Conservation (phyloP, 2,888 invertebrate genomes). For the Melanophora roralis region DNA sequence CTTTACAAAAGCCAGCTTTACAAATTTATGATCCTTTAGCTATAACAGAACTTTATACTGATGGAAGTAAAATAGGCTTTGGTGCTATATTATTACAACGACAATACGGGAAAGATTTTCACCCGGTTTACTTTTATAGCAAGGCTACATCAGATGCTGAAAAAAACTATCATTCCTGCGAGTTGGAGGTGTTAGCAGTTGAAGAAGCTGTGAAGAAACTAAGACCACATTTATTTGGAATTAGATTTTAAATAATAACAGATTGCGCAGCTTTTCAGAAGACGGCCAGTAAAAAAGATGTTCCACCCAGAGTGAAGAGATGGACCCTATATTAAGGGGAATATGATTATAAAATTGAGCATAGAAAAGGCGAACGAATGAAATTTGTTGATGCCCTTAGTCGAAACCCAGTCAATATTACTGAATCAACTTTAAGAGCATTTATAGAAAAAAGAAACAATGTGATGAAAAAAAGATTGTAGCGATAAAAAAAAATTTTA, state of each 20-base stretch:
- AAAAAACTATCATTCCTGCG: too few species aligned
- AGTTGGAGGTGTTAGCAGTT: background rate
- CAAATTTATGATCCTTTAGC: too few species aligned
- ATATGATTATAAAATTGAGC: slow-evolving; percentile 28
- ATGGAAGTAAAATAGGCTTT: too few species aligned
- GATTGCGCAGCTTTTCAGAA: too few species aligned
- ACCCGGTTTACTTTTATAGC: background rate
- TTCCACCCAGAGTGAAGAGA: too few species aligned
- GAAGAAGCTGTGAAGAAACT: background rate
- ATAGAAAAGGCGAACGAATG: slow-evolving; percentile 13
- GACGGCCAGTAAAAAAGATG: too few species aligned
- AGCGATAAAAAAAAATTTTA: too few species aligned
- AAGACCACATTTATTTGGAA: background rate
- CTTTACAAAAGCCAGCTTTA: too few species aligned
- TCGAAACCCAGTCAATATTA: slow-evolving; percentile 8
- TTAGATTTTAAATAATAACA: background rate
- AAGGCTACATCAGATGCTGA: background rate
- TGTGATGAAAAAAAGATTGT: background rate
- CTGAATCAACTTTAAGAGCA: slow-evolving; percentile 13
- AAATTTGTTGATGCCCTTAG: slow-evolving; percentile 33
- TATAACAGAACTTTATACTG: too few species aligned
- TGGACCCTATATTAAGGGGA: slow-evolving; percentile 23
- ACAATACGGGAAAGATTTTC: background rate
- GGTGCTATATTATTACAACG: background rate
- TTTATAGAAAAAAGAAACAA: background rate